A percentile compares a stretch with the other conserved stretches of the same genome.
phyloP scores from a whole-genome alignment of 2,888 invertebrate species.

The Athetis lepigone region DNA sequence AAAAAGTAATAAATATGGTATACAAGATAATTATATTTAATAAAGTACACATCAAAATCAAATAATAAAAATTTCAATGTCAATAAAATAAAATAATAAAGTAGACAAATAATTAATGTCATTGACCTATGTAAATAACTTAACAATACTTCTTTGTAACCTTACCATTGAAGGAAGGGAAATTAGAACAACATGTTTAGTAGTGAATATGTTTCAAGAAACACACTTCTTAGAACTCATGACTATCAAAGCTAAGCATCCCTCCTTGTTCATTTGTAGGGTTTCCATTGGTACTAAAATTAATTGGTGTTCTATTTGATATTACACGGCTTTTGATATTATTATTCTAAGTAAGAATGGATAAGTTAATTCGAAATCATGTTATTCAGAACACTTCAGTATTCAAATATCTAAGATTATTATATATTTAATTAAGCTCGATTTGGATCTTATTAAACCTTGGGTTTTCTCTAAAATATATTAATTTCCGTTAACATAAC shows the following conservation, averaged over 20 bases:
- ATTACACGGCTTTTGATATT: conserved; percentile 2
- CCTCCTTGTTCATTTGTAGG: neutral
- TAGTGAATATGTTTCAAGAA: neutral
- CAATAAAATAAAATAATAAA: too few relatives aligned
- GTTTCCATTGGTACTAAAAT: neutral
- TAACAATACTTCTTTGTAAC: too few relatives aligned
- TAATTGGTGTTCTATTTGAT: conserved; percentile 1
- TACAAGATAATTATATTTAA: too few relatives aligned
- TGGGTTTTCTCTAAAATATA: conserved; percentile 9
- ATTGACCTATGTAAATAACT: too few relatives aligned
- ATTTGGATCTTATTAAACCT: conserved; percentile 25
- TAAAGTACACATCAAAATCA: too few relatives aligned
- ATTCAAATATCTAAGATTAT: conserved; percentile 11
- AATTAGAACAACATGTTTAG: too few relatives aligned
- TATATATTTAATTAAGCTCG: conserved; percentile 14
- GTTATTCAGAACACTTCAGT: conserved; percentile 6
- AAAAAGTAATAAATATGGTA: too few relatives aligned
- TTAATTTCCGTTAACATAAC: conserved; percentile 20
- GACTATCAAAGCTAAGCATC: conserved; percentile 1
- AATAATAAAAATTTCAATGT: too few relatives aligned
- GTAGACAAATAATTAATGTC: too few relatives aligned
- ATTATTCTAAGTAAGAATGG: neutral
- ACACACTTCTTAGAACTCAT: neutral
- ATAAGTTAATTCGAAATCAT: conserved; percentile 10
- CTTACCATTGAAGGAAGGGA: neutral